Conservation (phyloP, 2,797 vertebrate species). For the Parambassis ranga region DNA sequence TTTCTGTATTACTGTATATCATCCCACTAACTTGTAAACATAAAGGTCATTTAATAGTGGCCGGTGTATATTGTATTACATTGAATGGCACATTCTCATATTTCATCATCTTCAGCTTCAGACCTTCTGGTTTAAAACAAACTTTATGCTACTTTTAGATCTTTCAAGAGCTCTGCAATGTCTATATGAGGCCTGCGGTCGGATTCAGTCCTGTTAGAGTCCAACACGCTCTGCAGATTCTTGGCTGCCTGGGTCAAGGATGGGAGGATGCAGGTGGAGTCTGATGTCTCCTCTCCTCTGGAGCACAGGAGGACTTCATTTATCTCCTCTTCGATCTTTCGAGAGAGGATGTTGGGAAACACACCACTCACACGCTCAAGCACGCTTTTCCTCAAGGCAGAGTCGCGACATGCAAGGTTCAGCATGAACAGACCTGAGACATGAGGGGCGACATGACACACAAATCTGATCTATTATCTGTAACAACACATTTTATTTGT, state of each 20-base stretch:
- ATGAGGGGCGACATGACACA: background rate
- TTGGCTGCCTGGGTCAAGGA: constrained; percentile 68
- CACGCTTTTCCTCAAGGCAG: constrained; percentile 80
- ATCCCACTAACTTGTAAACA: no score
- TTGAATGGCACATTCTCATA: background rate
- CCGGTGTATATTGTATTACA: constrained; percentile 4
- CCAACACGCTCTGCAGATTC: constrained; percentile 82
- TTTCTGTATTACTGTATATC: no score
- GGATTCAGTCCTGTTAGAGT: constrained; percentile 57
- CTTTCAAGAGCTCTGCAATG: constrained; percentile 85
- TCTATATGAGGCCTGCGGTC: constrained; percentile 75
- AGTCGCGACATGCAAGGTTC: constrained; percentile 92
- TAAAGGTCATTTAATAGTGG: no score
- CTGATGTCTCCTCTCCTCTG: background rate
- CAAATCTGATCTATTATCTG: background rate
- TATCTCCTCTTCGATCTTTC: constrained; percentile 87
- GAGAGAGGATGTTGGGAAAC: constrained; percentile 80
- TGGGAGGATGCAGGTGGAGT: constrained; percentile 48
- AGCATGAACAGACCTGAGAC: constrained; percentile 80
- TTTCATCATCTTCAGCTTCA: background rate
- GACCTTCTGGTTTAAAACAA: background rate
- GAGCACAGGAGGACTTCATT: constrained; percentile 93
- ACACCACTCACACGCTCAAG: constrained; percentile 66
- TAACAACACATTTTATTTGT: background rate
- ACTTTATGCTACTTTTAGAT: constrained; percentile 82